These are phyloP conservation scores for Catostylus mosaicus DNA, from an alignment of 30 jellyfish, hydroid and myxozoan genomes.

Conservation along the genomic window DNA sequence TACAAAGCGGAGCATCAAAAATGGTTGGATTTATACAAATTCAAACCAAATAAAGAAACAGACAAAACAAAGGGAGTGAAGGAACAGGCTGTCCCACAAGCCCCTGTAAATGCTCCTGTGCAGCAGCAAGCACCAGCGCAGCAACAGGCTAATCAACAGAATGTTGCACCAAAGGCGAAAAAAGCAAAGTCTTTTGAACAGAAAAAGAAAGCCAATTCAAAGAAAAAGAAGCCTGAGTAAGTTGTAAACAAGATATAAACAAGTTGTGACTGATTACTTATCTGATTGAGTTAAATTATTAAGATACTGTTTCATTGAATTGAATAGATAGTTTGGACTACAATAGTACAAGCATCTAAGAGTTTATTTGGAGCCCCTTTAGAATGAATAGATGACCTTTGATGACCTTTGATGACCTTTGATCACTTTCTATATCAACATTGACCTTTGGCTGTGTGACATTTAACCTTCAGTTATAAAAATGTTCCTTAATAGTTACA, in stretches of 20 bases:
- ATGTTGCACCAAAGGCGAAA: slow-evolving; percentile 16
- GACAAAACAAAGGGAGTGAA: slow-evolving; percentile 31
- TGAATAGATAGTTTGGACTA: too few species aligned
- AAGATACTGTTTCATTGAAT: too few species aligned
- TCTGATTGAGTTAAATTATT: background rate
- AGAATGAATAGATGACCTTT: too few species aligned
- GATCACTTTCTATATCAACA: too few species aligned
- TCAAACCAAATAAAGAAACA: slow-evolving; percentile 28
- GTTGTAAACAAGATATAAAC: background rate
- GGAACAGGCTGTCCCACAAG: slow-evolving; percentile 31
- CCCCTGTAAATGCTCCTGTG: slow-evolving; percentile 58
- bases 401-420: too few species aligned
- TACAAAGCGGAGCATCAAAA: slow-evolving; percentile 75
- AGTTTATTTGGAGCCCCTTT: too few species aligned
- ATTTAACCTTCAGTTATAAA: too few species aligned
- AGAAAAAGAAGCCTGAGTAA: slow-evolving; percentile 61
- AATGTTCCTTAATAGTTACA: too few species aligned
- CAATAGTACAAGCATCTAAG: too few species aligned
- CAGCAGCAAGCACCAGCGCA: slow-evolving; percentile 46
- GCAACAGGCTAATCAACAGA: slow-evolving; percentile 13
- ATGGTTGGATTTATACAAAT: slow-evolving; percentile 78
- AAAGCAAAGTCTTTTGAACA: slow-evolving; percentile 21
- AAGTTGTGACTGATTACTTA: background rate
- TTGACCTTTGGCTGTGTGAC: too few species aligned
- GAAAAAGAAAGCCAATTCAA: slow-evolving; percentile 46